A percentile compares a stretch with the other conserved stretches of the same genome.
These are phyloP conservation scores for Cheilosia variabilis DNA, from an alignment of 2,888 invertebrate genomes.

Conservation along the genomic window DNA sequence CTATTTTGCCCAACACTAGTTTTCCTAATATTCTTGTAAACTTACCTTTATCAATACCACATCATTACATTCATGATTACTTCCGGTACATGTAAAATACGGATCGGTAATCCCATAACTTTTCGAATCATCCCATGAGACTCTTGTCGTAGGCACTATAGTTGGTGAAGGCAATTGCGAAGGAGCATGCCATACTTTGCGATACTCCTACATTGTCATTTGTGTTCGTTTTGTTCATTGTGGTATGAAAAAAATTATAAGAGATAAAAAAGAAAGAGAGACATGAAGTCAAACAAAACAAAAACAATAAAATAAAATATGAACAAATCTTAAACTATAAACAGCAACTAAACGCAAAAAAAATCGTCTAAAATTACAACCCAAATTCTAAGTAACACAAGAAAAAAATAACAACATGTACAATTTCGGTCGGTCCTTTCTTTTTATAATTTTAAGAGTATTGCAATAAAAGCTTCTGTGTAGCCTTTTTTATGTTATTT, in stretches of 20 bases:
- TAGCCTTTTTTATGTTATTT: conserved; percentile 4
- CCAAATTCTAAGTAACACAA: neutral
- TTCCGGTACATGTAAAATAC: conserved; percentile 81
- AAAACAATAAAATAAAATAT: neutral
- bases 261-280: conserved; percentile 61
- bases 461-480: conserved; percentile 22
- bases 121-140: conserved; percentile 83
- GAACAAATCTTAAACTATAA: conserved; percentile 37
- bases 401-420: conserved; percentile 11
- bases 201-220: conserved; percentile 79
- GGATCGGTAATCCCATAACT: conserved; percentile 80
- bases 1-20: neutral
- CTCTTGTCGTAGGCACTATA: conserved; percentile 81
- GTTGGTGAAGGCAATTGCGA: conserved; percentile 82
- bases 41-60: conserved; percentile 83
- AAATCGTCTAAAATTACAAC: conserved; percentile 18
- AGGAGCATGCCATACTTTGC: conserved; percentile 81
- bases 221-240: conserved; percentile 37
- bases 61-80: conserved; percentile 83
- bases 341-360: conserved; percentile 35
- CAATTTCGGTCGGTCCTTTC: conserved; percentile 30
- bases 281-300: conserved; percentile 47
- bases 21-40: neutral
- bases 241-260: conserved; percentile 52
- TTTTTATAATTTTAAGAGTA: neutral